Evolutionary conservation across 1,140 invertebrate genomes (phyloP), one percentile per base, ranked within the genome.

Genomic region (Ips typographus): DNA sequence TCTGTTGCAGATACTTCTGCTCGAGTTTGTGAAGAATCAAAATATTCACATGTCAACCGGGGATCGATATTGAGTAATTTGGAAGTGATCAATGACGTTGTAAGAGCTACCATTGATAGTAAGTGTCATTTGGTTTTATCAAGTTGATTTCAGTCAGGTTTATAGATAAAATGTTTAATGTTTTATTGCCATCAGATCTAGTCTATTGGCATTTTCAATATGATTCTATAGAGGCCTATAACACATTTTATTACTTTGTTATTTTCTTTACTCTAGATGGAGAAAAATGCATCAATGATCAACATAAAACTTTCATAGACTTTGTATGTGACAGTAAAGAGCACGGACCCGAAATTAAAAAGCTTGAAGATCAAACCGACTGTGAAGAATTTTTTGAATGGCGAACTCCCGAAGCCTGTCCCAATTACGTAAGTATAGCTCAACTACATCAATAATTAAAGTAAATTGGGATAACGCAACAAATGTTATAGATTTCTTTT

Each of bases 401-500:
- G 66, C 52, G 8, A 53, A 61, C 66, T 36, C 51, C 66, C 6
- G 4, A 68, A 7, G 66, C 66, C 22, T 68, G 66, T 37, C 66
- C 66, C 2, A 56, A 38, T 61, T 59, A 47, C 7, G 66, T 68
- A 62, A 68, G 58, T 61, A 67, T 8, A 44, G 8, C 8, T 44
- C 8, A 44, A 44, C 43, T 5, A 44, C 4, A 4, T 44, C 4
- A 44, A 44, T 44, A 44, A 5, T 44, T 44, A 5, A 44, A 8
- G 43, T 44, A 4, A 4, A 44, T 44, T 44, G 7, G 44, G 2
- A 49, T 49, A 49, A 8, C 22, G 6, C 7, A 3, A 3, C 3
- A 6, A 44, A 8, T 49, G 7, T 49, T 22, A 49, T 49, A 49
- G 44, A 2, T 2, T 6, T 2, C 3, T 49, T 49, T 49, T 2